Evolutionary conservation across 2,797 vertebrate species (phyloP), one percentile per base, ranked within the genome.

Genomic region (Alectoris magna): DNA sequence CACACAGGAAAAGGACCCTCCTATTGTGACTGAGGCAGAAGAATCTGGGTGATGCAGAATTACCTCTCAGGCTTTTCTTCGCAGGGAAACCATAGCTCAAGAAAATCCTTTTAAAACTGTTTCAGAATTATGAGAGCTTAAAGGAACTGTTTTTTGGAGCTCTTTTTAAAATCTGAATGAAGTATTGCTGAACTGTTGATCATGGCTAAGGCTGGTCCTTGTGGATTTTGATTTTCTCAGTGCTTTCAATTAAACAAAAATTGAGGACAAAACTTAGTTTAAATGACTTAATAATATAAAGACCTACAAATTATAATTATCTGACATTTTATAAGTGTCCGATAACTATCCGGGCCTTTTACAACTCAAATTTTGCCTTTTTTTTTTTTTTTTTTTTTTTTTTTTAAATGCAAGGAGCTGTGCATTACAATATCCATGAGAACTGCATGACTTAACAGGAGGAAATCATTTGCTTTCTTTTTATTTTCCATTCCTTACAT

Each of bases 21-120:
- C 23, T 68, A 34, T 17, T 17, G 34, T n/a, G 38, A 46, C 38
- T 81, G 43, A 48, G n/a, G 38, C 74, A 81, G 63, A 86, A 88
- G 14, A 10, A 59, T 3, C 36, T 29, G 6, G 51, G 21, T 19
- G 22, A 53, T 2, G 22, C 4, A 29, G 5, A 38, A 0, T 34
- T 2, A 3, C 15, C 5, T 78, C 38, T 38, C 8, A 84, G 16
- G 15, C 3, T 84, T 84, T 82, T 82, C 11, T 18, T 56, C 14
- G 5, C 18, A 72, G n/a, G 22, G 18, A 84, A 90, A 8, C 23
- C 18, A 56, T 22, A 60, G 27, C 11, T 67, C 18, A 34, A 44
- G 34, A 80, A 38, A 7, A 31, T 19, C 3, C 11, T 59, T 82
- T 71, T 19, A 16, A 82, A 88, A 49, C 29, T 18, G 1, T 34